Percentiles rank a stretch among this genome's conserved stretches.
Evolutionary conservation across 2,888 invertebrate genomes (phyloP).

Genomic region (Athetis lepigone): DNA sequence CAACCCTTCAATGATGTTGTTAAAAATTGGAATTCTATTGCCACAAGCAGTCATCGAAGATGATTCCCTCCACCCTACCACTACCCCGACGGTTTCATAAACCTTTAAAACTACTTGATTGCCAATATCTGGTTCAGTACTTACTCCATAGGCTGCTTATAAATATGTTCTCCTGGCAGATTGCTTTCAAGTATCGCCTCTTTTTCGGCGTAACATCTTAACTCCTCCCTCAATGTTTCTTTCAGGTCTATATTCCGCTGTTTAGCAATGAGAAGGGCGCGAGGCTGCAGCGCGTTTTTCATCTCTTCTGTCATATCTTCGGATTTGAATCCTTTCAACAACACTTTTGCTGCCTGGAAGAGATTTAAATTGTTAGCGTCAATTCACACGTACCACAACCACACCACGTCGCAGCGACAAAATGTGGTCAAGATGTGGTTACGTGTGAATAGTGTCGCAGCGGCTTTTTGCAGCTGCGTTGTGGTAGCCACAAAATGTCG

Average conservation of each 20-base stretch:
- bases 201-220: constrained; percentile 66
- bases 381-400: too few relatives aligned
- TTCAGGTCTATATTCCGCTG: constrained; percentile 73
- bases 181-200: constrained; percentile 74
- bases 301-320: constrained; percentile 71
- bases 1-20: too few relatives aligned
- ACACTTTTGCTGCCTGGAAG: constrained; percentile 83
- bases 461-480: too few relatives aligned
- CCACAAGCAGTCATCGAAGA: too few relatives aligned
- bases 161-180: constrained; percentile 76
- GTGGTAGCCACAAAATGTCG: too few relatives aligned
- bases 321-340: constrained; percentile 83
- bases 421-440: too few relatives aligned
- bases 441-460: too few relatives aligned
- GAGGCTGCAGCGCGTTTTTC: constrained; percentile 78
- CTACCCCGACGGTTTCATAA: too few relatives aligned
- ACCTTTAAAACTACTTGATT: too few relatives aligned
- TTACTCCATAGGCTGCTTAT: constrained; percentile 85
- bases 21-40: too few relatives aligned
- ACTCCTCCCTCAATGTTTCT: constrained; percentile 60
- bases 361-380: background rate
- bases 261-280: constrained; percentile 77
- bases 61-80: too few relatives aligned
- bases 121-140: constrained; percentile 51
- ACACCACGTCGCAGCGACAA: too few relatives aligned